Percentiles rank a stretch among this genome's conserved stretches.
Evolutionary conservation across 2,888 invertebrate genomes (phyloP).

Genomic region (Exocentrus adspersus): DNA sequence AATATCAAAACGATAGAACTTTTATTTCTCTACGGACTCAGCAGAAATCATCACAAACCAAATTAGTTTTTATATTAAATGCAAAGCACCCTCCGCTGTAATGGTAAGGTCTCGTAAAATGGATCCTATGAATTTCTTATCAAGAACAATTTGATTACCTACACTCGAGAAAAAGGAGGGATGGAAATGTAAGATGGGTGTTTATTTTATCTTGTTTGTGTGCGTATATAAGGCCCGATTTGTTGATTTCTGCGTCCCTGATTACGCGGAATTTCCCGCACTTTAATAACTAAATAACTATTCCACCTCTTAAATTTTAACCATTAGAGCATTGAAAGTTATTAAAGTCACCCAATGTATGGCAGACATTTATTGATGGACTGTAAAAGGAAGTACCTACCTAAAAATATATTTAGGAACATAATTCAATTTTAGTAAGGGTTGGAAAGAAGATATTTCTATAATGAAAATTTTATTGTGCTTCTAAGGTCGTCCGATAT

Average conservation of each 20-base stretch:
- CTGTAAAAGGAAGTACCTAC: not conserved
- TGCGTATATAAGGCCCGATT: too few species aligned
- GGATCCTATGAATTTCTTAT: not conserved
- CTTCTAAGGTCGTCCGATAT: conserved; percentile 19
- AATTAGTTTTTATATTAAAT: conserved; percentile 43
- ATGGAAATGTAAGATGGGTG: too few species aligned
- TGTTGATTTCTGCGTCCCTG: too few species aligned
- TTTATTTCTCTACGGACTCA: conserved; percentile 37
- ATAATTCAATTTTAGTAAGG: conserved; percentile 28
- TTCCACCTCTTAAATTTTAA: not conserved
- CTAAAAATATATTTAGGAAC: conserved; percentile 18
- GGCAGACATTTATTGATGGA: conserved; percentile 8
- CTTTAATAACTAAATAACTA: too few species aligned
- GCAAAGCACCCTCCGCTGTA: conserved; percentile 28
- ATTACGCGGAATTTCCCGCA: too few species aligned
- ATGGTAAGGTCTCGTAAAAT: conserved; percentile 14
- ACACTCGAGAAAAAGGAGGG: too few species aligned
- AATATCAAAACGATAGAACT: conserved; percentile 45
- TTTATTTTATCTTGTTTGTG: too few species aligned
- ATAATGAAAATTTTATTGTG: conserved; percentile 29
- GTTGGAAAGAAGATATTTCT: conserved; percentile 22
- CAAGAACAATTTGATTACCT: not conserved
- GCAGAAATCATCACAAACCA: conserved; percentile 37
- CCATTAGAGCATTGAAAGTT: not conserved
- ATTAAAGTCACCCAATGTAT: not conserved